Evolutionary conservation across 2,113 vertebrate genomes (phyloP), one percentile per base, ranked within the genome.

Genomic region (Pygoscelis antarcticus): DNA sequence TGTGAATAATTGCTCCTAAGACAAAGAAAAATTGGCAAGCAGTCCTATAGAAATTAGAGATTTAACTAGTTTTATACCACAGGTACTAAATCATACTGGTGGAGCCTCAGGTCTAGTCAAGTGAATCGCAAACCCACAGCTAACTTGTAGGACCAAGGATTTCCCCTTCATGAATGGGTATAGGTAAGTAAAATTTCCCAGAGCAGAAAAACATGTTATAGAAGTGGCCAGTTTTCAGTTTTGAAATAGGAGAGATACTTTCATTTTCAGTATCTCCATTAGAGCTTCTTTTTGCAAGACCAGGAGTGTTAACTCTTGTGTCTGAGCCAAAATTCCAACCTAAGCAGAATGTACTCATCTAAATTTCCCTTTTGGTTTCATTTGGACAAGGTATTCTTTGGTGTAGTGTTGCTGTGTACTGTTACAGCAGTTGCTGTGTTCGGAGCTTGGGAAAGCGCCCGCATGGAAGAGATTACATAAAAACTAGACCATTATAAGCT

Each of bases 321-420:
- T 52, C 84, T 62, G 82, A 93, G 94, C 97, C 95, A 97, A 97
- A 97, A 96, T 96, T 97, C 97, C 96, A 97, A 95, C 96, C 96
- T 94, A 97, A 95, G 95, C 64, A 97, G 95, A 97, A 97, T 97
- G 96, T 96, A 88, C 94, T 96, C 95, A 93, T 96, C 95, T 97
- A 94, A 95, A 97, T 96, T 96, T 96, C 94, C 83, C 97, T 97
- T 97, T 97, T 97, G 94, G 95, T 97, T 97, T 97, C 94, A 96
- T 97, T 97, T 97, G 95, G 95, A 78, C 88, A 93, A 96, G 93
- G 91, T 96, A 96, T 97, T 96, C 87, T 93, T 91, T 10, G 95
- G 97, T 97, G 94, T 96, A 97, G 93, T 78, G 91, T 97, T 97
- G 95, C 95, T 96, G 95, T 96, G 95, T 97, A 85, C 89, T 97